Percentiles rank a stretch among this genome's conserved stretches.
Conservation (phyloP, 2,797 vertebrate genomes). For the Mycteria americana region DNA sequence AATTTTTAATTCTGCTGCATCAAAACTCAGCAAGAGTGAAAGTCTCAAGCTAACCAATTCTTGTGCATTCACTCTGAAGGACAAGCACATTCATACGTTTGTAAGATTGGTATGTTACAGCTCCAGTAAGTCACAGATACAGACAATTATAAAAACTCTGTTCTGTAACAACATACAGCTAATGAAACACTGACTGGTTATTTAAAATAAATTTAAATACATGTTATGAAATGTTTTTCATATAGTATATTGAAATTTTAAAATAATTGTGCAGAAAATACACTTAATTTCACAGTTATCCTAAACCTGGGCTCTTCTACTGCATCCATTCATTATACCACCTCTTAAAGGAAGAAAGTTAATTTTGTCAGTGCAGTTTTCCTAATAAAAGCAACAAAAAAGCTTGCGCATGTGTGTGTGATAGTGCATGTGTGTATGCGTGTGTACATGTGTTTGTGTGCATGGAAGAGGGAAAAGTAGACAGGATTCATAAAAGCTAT, state of each 20-base stretch:
- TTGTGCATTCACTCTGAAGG: conserved; percentile 71
- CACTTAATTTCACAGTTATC: neutral
- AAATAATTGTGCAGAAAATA: neutral
- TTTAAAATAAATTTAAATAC: conserved; percentile 7
- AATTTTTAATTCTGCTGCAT: conserved; percentile 12
- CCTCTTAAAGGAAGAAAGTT: neutral
- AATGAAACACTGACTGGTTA: neutral
- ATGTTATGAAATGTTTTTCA: neutral
- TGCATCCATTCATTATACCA: neutral
- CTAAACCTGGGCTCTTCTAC: neutral
- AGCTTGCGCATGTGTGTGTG: neutral
- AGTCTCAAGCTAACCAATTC: conserved; percentile 19
- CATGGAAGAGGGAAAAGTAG: neutral
- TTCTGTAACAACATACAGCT: conserved; percentile 22
- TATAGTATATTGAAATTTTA: neutral
- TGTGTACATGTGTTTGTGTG: neutral
- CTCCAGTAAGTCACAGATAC: conserved; percentile 16
- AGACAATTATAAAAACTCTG: conserved; percentile 10
- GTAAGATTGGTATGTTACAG: conserved; percentile 6
- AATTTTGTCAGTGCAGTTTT: neutral
- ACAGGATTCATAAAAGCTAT: neutral
- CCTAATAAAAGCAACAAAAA: neutral
- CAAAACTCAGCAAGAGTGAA: conserved; percentile 38
- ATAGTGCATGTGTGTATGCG: fast-evolving
- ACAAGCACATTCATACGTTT: conserved; percentile 68